These are phyloP conservation scores for Charanyca ferruginea DNA, from an alignment of 2,888 invertebrate genomes.

Conservation along the genomic window DNA sequence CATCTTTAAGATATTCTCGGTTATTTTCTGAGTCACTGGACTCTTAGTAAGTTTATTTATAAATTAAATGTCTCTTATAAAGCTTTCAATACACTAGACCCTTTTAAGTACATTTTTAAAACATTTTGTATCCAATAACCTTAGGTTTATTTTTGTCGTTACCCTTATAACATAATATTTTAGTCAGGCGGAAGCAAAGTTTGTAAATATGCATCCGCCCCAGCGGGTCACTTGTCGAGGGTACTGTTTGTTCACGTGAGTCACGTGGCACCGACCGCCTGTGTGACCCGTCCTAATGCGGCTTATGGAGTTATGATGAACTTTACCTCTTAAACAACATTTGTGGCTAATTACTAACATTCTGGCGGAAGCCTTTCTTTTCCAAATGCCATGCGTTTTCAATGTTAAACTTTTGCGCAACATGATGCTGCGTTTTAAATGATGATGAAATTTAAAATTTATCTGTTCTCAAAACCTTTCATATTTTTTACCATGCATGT, in stretches of 20 bases:
- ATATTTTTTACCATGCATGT: neutral
- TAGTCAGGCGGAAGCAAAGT: slow-evolving; percentile 73
- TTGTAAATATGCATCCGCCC: slow-evolving; percentile 76
- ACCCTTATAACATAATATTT: slow-evolving; percentile 71
- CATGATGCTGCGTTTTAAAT: neutral
- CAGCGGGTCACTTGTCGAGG: slow-evolving; percentile 67
- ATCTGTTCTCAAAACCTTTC: neutral
- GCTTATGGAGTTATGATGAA: slow-evolving; percentile 65
- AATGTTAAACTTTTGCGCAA: slow-evolving; percentile 19
- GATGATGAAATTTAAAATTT: slow-evolving; percentile 2
- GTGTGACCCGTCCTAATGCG: slow-evolving; percentile 64
- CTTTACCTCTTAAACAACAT: slow-evolving; percentile 60
- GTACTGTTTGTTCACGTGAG: slow-evolving; percentile 75
- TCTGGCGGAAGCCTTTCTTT: slow-evolving; percentile 34
- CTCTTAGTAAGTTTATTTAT: slow-evolving; percentile 28
- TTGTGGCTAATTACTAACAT: slow-evolving; percentile 39
- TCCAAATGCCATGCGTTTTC: slow-evolving; percentile 36
- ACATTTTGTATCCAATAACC: slow-evolving; percentile 19
- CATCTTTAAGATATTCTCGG: slow-evolving; percentile 32
- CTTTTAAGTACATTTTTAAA: slow-evolving; percentile 25
- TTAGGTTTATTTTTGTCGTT: slow-evolving; percentile 60
- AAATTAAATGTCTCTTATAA: slow-evolving; percentile 45
- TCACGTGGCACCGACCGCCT: slow-evolving; percentile 65
- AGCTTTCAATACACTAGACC: slow-evolving; percentile 39
- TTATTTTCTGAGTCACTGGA: slow-evolving; percentile 30